Evolutionary conservation across 2,888 invertebrate species (phyloP).

Genomic region (Agrenia bidenticulata): DNA sequence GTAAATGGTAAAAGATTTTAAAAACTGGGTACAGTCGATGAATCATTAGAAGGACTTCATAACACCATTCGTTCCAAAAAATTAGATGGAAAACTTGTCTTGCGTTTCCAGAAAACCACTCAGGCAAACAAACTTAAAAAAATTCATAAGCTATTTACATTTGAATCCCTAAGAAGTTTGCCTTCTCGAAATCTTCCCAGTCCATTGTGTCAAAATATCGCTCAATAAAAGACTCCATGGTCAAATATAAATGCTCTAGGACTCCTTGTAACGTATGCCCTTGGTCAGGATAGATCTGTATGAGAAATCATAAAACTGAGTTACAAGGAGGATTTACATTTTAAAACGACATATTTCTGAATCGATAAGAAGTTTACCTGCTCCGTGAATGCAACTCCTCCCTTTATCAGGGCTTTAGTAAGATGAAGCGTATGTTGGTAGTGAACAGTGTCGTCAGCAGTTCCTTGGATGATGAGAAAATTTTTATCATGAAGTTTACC

Average conservation of each 20-base stretch:
- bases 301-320: conserved; percentile 38
- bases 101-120: neutral
- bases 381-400: conserved; percentile 78
- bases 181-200: conserved; percentile 70
- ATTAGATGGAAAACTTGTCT: no score
- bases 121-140: neutral
- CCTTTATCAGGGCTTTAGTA: conserved; percentile 76
- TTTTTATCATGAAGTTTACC: conserved; percentile 69
- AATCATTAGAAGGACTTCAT: no score
- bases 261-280: conserved; percentile 74
- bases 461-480: conserved; percentile 72
- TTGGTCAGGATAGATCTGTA: conserved; percentile 87
- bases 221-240: conserved; percentile 83
- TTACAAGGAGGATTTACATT: neutral
- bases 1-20: no score
- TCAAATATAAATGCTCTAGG: conserved; percentile 74
- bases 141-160: conserved; percentile 34
- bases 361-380: conserved; percentile 63
- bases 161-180: conserved; percentile 50
- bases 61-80: no score
- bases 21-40: no score
- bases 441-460: conserved; percentile 81
- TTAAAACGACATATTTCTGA: neutral
- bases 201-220: conserved; percentile 76
- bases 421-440: conserved; percentile 84